Conservation (phyloP, 2,888 invertebrate species). For the Zygothrica quintamaculata region DNA sequence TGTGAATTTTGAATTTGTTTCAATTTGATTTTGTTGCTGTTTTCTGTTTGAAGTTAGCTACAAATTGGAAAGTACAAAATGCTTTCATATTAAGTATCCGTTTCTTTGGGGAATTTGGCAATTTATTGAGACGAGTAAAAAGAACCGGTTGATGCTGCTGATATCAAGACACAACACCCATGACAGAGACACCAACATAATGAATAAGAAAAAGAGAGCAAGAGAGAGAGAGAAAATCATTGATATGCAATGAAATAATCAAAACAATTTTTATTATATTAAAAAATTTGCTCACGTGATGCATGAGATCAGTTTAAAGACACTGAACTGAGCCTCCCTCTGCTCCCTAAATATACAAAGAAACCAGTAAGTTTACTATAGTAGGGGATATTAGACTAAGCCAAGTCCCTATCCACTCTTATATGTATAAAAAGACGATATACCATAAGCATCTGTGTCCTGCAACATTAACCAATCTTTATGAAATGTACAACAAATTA, state of each 20-base stretch:
- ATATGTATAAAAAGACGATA: no score
- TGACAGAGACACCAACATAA: no score
- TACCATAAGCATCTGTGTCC: no score
- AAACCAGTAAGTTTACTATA: no score
- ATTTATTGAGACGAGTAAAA: constrained; percentile 48
- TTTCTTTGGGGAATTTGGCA: constrained; percentile 49
- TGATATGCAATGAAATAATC: constrained; percentile 27
- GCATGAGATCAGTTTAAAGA: constrained; percentile 18
- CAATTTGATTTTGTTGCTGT: constrained; percentile 29
- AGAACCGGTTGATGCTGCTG: constrained; percentile 61
- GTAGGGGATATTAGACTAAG: no score
- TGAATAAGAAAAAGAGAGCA: not conserved
- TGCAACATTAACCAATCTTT: no score
- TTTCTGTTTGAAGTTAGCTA: constrained; percentile 30
- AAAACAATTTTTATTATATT: constrained; percentile 15
- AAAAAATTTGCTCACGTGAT: constrained; percentile 22
- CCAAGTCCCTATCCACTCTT: no score
- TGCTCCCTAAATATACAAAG: no score
- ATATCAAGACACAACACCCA: not conserved
- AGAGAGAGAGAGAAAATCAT: constrained; percentile 39
- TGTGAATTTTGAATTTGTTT: constrained; percentile 5
- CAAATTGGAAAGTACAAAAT: constrained; percentile 70
- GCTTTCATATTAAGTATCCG: constrained; percentile 67
- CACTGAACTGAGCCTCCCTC: no score
- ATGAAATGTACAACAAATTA: no score